These are phyloP conservation scores for Drosophila watanabei DNA, from an alignment of 1,140 invertebrate species.

Conservation along the genomic window DNA sequence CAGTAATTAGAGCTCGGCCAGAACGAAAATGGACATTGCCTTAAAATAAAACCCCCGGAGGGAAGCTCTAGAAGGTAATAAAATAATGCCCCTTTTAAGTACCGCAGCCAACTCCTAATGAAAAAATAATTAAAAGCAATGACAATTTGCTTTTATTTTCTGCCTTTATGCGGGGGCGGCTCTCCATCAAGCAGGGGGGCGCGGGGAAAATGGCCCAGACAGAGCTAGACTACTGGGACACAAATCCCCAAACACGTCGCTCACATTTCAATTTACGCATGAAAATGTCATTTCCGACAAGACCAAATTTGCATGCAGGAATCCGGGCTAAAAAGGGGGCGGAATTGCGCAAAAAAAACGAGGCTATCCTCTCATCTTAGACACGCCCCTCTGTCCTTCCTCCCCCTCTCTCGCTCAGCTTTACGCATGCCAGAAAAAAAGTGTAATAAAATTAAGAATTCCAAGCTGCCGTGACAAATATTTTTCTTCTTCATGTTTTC, in stretches of 20 bases:
- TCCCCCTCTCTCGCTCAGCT: constrained; percentile 1
- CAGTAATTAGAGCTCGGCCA: constrained; percentile 23
- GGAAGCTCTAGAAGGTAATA: background rate
- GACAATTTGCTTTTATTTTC: constrained; percentile 70
- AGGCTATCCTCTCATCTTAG: constrained; percentile 57
- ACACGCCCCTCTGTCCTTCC: constrained; percentile 12
- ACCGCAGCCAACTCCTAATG: constrained; percentile 43
- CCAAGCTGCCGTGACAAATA: constrained; percentile 85
- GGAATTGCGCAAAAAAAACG: constrained; percentile 16
- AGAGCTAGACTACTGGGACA: constrained; percentile 17
- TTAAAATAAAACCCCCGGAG: background rate
- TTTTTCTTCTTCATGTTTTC: constrained; percentile 48
- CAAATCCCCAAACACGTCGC: constrained; percentile 83
- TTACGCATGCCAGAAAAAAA: constrained; percentile 67
- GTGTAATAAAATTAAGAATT: constrained; percentile 85
- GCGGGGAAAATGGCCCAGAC: background rate
- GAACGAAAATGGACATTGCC: constrained; percentile 20
- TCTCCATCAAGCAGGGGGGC: background rate
- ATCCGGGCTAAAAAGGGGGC: constrained; percentile 40
- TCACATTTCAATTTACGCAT: constrained; percentile 85
- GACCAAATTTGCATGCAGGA: constrained; percentile 82
- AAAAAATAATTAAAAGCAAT: constrained; percentile 82
- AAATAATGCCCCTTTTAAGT: constrained; percentile 12
- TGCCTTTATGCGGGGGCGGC: constrained; percentile 6
- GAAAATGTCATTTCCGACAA: constrained; percentile 84